A percentile compares a stretch with the other conserved stretches of the same genome.
phyloP scores from a whole-genome alignment of 2,888 invertebrate genomes.

The Parapristionchus giblindavisi region DNA sequence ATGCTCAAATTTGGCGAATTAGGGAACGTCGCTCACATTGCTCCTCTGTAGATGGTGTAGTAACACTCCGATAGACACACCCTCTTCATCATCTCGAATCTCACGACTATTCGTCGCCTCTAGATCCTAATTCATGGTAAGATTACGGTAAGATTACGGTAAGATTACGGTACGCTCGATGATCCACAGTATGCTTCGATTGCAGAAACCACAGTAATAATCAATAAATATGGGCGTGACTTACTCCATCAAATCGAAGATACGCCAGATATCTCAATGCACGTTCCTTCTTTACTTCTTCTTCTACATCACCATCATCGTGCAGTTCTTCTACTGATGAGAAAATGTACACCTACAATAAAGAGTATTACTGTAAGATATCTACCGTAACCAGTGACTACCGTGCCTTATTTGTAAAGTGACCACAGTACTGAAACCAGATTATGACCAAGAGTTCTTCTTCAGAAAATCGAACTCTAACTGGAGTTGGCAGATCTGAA shows the following conservation, averaged over 20 bases:
- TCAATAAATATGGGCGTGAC: background rate
- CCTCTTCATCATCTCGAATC: constrained; percentile 65
- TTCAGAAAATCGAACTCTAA: constrained; percentile 55
- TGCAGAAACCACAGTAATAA: background rate
- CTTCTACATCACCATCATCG: constrained; percentile 37
- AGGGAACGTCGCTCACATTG: background rate
- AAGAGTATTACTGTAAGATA: background rate
- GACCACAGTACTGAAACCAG: constrained; percentile 69
- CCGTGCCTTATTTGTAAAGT: constrained; percentile 66
- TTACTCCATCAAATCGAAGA: constrained; percentile 56
- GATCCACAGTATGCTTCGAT: too few relatives aligned
- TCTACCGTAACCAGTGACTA: background rate
- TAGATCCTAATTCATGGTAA: constrained; percentile 55
- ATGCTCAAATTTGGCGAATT: too few relatives aligned
- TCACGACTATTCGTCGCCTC: constrained; percentile 53
- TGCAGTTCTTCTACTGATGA: constrained; percentile 57
- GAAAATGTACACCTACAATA: constrained; percentile 61
- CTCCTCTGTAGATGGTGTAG: constrained; percentile 62
- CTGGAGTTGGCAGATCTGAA: constrained; percentile 67
- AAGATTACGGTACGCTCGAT: too few relatives aligned
- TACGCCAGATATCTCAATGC: constrained; percentile 59
- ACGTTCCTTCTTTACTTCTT: constrained; percentile 43
- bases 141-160: too few relatives aligned
- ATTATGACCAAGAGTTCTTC: constrained; percentile 58
- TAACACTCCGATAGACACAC: constrained; percentile 61